Evolutionary conservation across 2,113 vertebrate species (phyloP).

Genomic region (Empidonax traillii): DNA sequence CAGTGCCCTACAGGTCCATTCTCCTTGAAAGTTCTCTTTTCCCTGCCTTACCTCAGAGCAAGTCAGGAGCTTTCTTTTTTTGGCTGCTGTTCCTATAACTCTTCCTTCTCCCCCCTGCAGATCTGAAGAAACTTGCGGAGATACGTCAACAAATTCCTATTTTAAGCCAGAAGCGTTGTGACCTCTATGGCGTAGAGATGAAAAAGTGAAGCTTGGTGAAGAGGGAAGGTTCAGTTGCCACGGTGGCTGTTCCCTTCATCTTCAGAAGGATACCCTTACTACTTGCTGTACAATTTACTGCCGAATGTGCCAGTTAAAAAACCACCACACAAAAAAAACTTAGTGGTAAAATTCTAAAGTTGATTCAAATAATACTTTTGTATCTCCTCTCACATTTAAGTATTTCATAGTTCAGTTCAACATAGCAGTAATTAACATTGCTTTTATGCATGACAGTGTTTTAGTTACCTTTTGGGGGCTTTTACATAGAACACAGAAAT

Average conservation of each 20-base stretch:
- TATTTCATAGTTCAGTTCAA: not conserved
- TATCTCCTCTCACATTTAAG: not conserved
- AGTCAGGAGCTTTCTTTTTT: not conserved
- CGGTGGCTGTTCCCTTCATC: not conserved
- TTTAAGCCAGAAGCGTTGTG: slow-evolving; percentile 83
- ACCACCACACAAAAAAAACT: not conserved
- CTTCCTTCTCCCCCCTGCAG: slow-evolving; percentile 68
- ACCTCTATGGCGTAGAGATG: slow-evolving; percentile 83
- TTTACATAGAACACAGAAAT: not conserved
- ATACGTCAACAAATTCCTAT: slow-evolving; percentile 93
- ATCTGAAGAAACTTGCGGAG: slow-evolving; percentile 89
- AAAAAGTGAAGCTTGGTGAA: slow-evolving; percentile 43
- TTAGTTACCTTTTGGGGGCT: not conserved
- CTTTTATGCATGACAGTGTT: not conserved
- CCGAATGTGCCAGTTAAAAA: not conserved
- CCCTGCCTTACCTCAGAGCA: not conserved
- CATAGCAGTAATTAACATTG: not conserved
- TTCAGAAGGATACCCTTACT: not conserved
- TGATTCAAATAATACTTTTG: not conserved
- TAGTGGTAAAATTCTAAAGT: not conserved
- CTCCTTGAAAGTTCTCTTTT: not conserved
- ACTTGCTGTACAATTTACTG: not conserved
- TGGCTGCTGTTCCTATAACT: not conserved
- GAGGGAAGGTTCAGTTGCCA: not conserved
- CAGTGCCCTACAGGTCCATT: not conserved